Evolutionary conservation across 2,113 vertebrate species (phyloP).

Genomic region (Chlorocebus sabaeus): DNA sequence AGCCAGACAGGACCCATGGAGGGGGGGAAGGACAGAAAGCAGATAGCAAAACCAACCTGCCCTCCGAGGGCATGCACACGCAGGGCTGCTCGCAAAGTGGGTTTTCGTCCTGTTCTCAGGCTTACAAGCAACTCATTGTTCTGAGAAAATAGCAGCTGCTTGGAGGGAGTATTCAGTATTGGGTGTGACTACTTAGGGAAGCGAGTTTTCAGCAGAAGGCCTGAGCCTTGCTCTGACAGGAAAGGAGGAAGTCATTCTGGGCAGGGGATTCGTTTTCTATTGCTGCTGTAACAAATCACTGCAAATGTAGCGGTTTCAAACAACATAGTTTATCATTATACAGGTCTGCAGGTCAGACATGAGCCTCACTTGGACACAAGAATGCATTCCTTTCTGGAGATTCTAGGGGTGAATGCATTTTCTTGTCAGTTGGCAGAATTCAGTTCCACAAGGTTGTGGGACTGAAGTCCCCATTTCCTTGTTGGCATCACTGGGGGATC

Average conservation of each 20-base stretch:
- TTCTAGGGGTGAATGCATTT: neutral
- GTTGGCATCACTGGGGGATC: neutral
- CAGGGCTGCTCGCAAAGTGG: neutral
- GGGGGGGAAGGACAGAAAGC: neutral
- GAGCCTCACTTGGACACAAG: neutral
- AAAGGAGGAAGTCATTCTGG: slow-evolving; percentile 6
- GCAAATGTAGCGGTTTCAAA: neutral
- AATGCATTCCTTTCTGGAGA: neutral
- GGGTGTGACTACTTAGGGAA: neutral
- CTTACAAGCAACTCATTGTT: slow-evolving; percentile 47
- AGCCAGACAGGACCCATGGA: neutral
- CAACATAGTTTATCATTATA: neutral
- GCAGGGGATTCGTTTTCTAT: neutral
- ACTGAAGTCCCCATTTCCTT: neutral
- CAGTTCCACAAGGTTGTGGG: neutral
- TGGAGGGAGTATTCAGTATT: neutral
- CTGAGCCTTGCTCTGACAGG: neutral
- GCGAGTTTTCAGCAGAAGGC: neutral
- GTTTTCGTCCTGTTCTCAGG: slow-evolving; percentile 36
- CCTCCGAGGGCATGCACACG: neutral
- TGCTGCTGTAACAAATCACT: neutral
- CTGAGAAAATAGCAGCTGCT: slow-evolving; percentile 3
- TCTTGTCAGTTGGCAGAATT: neutral
- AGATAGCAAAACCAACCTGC: slow-evolving; percentile 34
- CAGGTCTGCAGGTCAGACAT: neutral